Conservation (phyloP, 2,888 invertebrate species). For the Apotomis capreana region DNA sequence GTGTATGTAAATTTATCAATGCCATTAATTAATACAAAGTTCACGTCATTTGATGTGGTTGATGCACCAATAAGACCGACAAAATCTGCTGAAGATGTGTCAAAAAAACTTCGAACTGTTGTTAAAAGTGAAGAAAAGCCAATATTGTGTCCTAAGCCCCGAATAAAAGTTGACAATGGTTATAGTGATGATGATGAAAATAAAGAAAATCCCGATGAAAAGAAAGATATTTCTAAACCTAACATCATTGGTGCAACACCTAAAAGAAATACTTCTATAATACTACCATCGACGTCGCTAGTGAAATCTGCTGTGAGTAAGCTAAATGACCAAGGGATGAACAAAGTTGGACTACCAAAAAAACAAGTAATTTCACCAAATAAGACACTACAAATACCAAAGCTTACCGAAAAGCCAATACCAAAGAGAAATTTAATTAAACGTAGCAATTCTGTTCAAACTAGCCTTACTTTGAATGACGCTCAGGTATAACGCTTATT, state of each 20-base stretch:
- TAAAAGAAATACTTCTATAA: slow-evolving; percentile 65
- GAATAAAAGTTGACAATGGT: slow-evolving; percentile 47
- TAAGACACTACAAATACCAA: slow-evolving; percentile 80
- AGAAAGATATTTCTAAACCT: slow-evolving; percentile 61
- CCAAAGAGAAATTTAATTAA: slow-evolving; percentile 74
- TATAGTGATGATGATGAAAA: slow-evolving; percentile 50
- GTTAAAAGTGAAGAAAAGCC: slow-evolving; percentile 44
- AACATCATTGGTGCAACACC: slow-evolving; percentile 78
- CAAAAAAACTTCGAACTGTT: slow-evolving; percentile 51
- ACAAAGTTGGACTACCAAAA: slow-evolving; percentile 71
- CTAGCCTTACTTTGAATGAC: slow-evolving; percentile 64
- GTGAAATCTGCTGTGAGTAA: slow-evolving; percentile 75
- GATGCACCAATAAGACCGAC: slow-evolving; percentile 70
- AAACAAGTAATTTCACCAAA: slow-evolving; percentile 76
- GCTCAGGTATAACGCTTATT: slow-evolving; percentile 77
- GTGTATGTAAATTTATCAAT: slow-evolving; percentile 84
- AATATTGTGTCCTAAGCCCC: slow-evolving; percentile 50
- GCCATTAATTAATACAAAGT: slow-evolving; percentile 70
- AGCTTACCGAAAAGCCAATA: slow-evolving; percentile 75
- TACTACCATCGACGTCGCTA: slow-evolving; percentile 73
- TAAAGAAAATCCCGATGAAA: slow-evolving; percentile 45
- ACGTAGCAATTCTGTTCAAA: slow-evolving; percentile 77
- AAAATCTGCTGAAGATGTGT: slow-evolving; percentile 70
- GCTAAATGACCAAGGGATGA: slow-evolving; percentile 72
- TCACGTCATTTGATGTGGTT: slow-evolving; percentile 62